Percentiles rank a stretch among this genome's conserved stretches.
These are phyloP conservation scores for Chloromyia formosa DNA, from an alignment of 2,888 invertebrate species.

Conservation along the genomic window DNA sequence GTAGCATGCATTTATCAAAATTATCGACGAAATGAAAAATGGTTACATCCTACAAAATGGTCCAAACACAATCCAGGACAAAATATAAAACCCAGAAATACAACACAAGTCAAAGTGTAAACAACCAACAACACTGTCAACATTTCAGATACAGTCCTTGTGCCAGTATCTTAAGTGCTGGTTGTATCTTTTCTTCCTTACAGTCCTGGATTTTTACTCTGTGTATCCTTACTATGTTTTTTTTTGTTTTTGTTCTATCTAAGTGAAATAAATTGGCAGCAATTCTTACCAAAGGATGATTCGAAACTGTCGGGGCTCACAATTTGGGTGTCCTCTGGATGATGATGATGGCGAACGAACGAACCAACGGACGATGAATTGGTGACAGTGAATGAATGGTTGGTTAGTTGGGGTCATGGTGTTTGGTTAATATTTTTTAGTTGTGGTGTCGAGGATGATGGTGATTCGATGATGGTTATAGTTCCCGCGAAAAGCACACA, in stretches of 20 bases:
- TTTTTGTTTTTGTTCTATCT: constrained; percentile 25
- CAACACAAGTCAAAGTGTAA: no score
- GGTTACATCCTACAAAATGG: constrained; percentile 35
- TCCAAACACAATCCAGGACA: constrained; percentile 30
- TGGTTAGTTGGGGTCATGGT: neutral
- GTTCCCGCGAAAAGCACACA: neutral
- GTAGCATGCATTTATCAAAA: constrained; percentile 43
- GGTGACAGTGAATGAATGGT: neutral
- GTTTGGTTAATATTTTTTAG: neutral
- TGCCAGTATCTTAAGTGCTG: no score
- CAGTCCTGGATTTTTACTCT: no score
- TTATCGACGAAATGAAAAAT: constrained; percentile 44
- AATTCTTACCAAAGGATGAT: constrained; percentile 57
- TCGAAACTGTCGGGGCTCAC: constrained; percentile 62
- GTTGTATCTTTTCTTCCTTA: constrained; percentile 6
- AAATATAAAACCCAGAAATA: no score
- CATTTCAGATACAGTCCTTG: neutral
- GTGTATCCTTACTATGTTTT: no score
- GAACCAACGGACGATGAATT: no score
- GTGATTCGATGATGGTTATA: neutral
- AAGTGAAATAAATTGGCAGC: constrained; percentile 47
- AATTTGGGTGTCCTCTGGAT: constrained; percentile 62
- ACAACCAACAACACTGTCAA: constrained; percentile 23
- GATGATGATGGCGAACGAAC: constrained; percentile 1
- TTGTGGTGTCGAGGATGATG: constrained; percentile 8